Base-by-base conservation (phyloP, 2,888 invertebrate species). In the Pheosia tremula region DNA sequence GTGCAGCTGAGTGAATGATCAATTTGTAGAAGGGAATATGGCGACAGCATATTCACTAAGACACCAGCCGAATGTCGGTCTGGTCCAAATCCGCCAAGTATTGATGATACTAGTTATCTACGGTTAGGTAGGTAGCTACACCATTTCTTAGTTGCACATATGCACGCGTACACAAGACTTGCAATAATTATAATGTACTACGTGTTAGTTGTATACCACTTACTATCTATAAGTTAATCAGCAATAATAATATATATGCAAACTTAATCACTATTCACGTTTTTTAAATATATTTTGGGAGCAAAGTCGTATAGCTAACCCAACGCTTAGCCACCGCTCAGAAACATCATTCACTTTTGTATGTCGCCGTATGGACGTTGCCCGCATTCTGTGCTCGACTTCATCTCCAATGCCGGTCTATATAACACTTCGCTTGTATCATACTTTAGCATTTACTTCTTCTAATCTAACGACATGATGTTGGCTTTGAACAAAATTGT, bases 371-470 rank as follows among this genome's bases (percentile, higher is more conserved):
- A 57, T 59, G 56, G 57, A 65, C 72, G 69, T 69, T 77, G 82
- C 72, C 79, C 80, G 81, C 71, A 67, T 78, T 78, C 81, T 77
- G 76, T 74, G 73, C 81, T 79, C 72, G 77, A 72, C 59, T 71
- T 77, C 64, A 63, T 66, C 63, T 71, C 67, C 73, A 67, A 64
- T 67, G 74, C 59, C 75, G 88, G 89, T 91, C 91, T 91, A 87
- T 90, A 89, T 91, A 91, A 90, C 90, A 91, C 90, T 89, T 72
- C 72, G 84, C 84, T 84, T 86, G 83, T 88, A 86, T 87, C 84
- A 81, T 64, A 71, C 66, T 79, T 75, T 80, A 82, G 78, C 68
- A 75, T 79, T 79, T 78, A 83, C 72, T 81, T 81, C 79, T 83
- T 82, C 74, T 77, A 78, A 67, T 81, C 72, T 83, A 76, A 75